Percentiles rank a stretch among this genome's conserved stretches.
These are phyloP conservation scores for Hemicordylus capensis DNA, from an alignment of 2,113 vertebrate species.

Conservation along the genomic window DNA sequence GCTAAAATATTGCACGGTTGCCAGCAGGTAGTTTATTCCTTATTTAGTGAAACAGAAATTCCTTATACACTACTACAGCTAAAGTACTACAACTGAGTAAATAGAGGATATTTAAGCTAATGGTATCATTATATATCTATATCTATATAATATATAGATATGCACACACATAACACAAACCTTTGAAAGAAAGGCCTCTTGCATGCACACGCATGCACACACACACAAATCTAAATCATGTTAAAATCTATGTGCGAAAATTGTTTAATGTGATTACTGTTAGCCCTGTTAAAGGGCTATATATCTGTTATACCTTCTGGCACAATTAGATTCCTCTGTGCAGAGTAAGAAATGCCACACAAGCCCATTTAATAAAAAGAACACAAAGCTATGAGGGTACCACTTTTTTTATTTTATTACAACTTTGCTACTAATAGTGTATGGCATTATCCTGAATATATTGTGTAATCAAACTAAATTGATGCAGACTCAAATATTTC, in stretches of 20 bases:
- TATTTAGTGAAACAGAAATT: conserved; percentile 76
- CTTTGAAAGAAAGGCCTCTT: conserved; percentile 21
- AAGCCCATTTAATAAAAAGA: conserved; percentile 13
- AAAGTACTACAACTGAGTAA: no score
- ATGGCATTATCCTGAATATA: conserved; percentile 57
- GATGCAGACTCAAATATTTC: conserved; percentile 72
- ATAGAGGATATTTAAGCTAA: neutral
- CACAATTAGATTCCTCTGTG: neutral
- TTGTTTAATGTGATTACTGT: conserved; percentile 15
- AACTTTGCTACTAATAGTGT: conserved; percentile 5
- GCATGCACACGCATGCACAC: no score
- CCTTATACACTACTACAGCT: conserved; percentile 35
- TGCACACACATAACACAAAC: no score
- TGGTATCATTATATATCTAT: no score
- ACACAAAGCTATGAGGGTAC: conserved; percentile 18
- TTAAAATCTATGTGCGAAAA: neutral
- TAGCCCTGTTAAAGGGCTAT: conserved; percentile 33
- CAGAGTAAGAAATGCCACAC: conserved; percentile 18
- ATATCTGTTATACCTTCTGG: conserved; percentile 2
- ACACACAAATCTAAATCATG: conserved; percentile 48
- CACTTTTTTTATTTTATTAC: neutral
- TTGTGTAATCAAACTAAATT: conserved; percentile 56
- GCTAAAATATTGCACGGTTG: conserved; percentile 84
- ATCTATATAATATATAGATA: no score
- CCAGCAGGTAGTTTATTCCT: conserved; percentile 88